These are phyloP conservation scores for Gracilinanus agilis DNA, from an alignment of 2,113 vertebrate genomes.

Conservation along the genomic window DNA sequence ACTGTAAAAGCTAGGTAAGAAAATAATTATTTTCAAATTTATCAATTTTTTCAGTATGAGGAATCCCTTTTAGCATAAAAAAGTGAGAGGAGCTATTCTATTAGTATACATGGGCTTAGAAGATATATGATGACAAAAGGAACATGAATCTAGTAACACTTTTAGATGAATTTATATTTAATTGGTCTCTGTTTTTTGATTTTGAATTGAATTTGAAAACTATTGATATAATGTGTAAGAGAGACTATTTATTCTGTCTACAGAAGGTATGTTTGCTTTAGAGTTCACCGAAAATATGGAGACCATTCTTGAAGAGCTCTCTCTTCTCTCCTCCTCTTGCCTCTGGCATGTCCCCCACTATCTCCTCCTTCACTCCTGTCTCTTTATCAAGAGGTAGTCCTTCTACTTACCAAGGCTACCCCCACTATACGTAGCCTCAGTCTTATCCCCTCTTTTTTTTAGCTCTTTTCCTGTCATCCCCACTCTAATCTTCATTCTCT, in stretches of 20 bases:
- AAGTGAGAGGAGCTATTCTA: background rate
- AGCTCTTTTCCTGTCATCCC: background rate
- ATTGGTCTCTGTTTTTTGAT: background rate
- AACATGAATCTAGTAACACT: background rate
- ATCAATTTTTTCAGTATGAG: background rate
- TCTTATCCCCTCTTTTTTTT: background rate
- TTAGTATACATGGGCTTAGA: background rate
- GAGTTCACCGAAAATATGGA: background rate
- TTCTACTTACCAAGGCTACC: background rate
- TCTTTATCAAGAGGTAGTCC: background rate
- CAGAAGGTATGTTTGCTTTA: background rate
- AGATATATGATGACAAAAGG: background rate
- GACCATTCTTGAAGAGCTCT: background rate
- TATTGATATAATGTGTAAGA: background rate
- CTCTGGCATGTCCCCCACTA: background rate
- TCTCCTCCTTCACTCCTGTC: background rate
- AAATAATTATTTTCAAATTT: background rate
- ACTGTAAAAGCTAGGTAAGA: slow-evolving; percentile 86
- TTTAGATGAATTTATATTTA: background rate
- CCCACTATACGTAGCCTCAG: background rate
- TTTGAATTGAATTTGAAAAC: background rate
- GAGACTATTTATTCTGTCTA: background rate
- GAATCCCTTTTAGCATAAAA: background rate
- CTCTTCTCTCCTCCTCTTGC: background rate
- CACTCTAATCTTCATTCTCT: background rate